Evolutionary conservation across 2,797 vertebrate genomes (phyloP), one percentile per base, ranked within the genome.

Genomic region (Sebastolobus altivelis): DNA sequence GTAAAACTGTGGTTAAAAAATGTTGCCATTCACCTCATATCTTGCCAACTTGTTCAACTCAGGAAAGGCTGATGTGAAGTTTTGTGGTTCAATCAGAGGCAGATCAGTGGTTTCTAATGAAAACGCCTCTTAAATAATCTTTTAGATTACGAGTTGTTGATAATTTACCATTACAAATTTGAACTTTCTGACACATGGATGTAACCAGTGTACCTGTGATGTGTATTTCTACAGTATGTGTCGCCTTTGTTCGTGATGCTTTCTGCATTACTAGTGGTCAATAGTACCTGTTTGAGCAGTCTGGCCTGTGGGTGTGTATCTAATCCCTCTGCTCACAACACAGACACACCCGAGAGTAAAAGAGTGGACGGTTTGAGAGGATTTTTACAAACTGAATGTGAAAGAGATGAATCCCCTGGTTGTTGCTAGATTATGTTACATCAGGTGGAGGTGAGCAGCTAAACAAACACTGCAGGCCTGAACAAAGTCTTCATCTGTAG

Each of bases 401-500:
- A 58, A 59, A 69, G 66, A 65, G 35, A 61, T n/a, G 14, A 77
- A 67, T 49, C 54, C 37, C 59, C 8, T 9, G 43, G 46, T 62
- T 72, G 46, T 55, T 72, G 69, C 31, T 63, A 29, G 77, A 56
- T 72, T 62, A 55, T n/a, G 37, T 8, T 59, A 20, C 20, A 16
- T 77, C 43, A 54, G 46, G 40, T 73, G 49, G 49, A 86, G 43
- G 59, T 16, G 65, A 74, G 72, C 81, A 77, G 52, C 31, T n/a
- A 27, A 40, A 82, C 55, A 69, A 82, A 84, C 77, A 70, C 61
- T 31, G 66, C 65, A 56, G 82, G 80, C 22, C 37, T n/a, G 4
- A 49, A 38, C 52, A 67, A 78, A 71, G 73, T 25, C 52, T 66
- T 65, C 18, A 33, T 58, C 16, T 35, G 46, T 16, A 63, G 55